Conservation (phyloP, 2,113 vertebrate genomes). For the Triplophysa dalaica region DNA sequence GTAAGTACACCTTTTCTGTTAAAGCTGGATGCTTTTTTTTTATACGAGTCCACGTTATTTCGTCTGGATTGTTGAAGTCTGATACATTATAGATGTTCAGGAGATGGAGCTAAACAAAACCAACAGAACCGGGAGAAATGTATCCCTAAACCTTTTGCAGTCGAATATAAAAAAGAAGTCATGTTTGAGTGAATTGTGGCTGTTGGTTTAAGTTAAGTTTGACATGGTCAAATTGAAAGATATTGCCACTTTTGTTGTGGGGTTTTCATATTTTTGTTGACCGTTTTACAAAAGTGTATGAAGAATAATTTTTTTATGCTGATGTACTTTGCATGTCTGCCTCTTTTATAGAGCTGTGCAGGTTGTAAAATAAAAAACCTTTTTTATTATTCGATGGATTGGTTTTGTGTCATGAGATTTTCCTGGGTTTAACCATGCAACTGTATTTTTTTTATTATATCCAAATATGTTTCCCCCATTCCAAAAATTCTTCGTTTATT, state of each 20-base stretch:
- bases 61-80: no score
- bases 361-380: constrained; percentile 2
- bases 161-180: not conserved
- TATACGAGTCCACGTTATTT: no score
- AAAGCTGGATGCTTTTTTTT: not conserved
- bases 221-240: not conserved
- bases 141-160: not conserved
- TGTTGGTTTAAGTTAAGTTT: not conserved
- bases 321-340: not conserved
- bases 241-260: not conserved
- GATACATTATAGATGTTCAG: not conserved
- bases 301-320: constrained; percentile 19
- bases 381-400: not conserved
- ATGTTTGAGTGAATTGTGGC: not conserved
- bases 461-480: no score
- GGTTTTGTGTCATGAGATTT: no score
- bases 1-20: not conserved
- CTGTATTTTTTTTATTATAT: no score
- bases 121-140: not conserved
- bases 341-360: not conserved
- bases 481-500: no score
- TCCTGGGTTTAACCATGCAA: no score
- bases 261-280: not conserved
- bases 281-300: constrained; percentile 20
- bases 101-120: not conserved